Evolutionary conservation across 35 echinoderm and acorn worm species (phyloP), one percentile per base, ranked within the genome.

Genomic region (Diadema setosum): DNA sequence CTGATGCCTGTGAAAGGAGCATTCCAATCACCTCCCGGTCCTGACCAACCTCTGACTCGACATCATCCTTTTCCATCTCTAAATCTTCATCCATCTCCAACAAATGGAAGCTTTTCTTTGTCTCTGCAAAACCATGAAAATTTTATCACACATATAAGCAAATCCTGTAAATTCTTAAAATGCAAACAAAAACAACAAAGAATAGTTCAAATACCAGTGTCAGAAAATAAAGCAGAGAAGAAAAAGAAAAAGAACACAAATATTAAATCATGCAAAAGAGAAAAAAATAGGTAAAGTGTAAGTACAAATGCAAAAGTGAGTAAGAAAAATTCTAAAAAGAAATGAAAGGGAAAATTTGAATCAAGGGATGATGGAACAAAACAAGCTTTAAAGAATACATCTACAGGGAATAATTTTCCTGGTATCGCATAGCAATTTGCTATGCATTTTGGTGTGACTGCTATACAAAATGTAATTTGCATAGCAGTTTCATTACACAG

Each of bases 1-100:
- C 78, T 9, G 80, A 64, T 43, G 80, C 42, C 58, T 90, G 88
- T 17, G 88, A 81, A n/a, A 90, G 88, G 9, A 90, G 43, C 80
- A 83, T 83, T 3, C 88, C 88, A 61, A 90, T 90, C 57, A 90
- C 88, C 67, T 90, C 80, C 34, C 84, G 80, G 33, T 90, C 58
- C 8, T 83, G 42, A 17, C 27, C 29, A 36, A 45, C 34, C 31
- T 50, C 80, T 25, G 80, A 64, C 17, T 33, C 74, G 0, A 65
- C 74, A 8, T 70, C 33, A 24, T 46, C 81, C 80, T 83, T 45
- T 42, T 81, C 64, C 1, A 80, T 88, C 29, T 31, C 24, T 18
- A 80, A 75, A 17, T 80, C 86, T 2, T 58, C 86, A 57, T 56
- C 58, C 69, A 80, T 70, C 31, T 41, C 24, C n/a, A n/a, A n/a